Percentiles rank a stretch among this genome's conserved stretches.
Conservation (phyloP, 2,113 vertebrate species). For the Drymodes brunneopygia region DNA sequence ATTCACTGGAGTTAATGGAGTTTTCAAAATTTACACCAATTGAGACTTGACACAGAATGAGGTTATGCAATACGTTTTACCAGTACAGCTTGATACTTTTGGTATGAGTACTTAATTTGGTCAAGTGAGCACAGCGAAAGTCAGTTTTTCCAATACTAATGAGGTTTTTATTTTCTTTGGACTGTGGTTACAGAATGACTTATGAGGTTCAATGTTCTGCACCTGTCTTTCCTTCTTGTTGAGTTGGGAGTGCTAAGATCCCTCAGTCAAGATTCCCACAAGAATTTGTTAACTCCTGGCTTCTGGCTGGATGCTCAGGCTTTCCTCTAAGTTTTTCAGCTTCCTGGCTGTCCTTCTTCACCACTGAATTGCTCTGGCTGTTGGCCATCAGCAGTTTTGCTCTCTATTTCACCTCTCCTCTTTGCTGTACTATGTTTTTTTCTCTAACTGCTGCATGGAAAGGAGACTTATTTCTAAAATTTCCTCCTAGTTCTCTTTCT, state of each 20-base stretch:
- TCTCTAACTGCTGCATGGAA: background rate
- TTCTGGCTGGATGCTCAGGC: constrained; percentile 8
- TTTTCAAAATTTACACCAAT: background rate
- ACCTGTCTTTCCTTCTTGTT: constrained; percentile 32
- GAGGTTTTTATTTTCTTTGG: constrained; percentile 41
- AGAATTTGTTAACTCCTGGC: constrained; percentile 1
- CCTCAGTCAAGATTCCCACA: background rate
- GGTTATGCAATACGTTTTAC: constrained; percentile 16
- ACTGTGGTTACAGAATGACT: background rate
- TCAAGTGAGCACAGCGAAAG: background rate
- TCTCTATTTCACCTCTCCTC: background rate
- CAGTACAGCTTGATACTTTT: constrained; percentile 3
- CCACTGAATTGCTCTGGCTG: background rate
- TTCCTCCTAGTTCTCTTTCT: background rate
- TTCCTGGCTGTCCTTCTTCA: background rate
- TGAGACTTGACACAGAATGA: background rate
- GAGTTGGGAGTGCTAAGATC: background rate
- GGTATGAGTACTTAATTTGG: background rate
- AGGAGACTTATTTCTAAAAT: background rate
- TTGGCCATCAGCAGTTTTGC: background rate
- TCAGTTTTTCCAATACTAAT: constrained; percentile 39
- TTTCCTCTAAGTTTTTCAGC: background rate
- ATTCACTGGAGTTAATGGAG: background rate
- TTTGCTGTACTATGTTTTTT: background rate
- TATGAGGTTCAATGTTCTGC: constrained; percentile 2